Evolutionary conservation across 2,113 vertebrate genomes (phyloP).

Genomic region (Catharus bicknelli): DNA sequence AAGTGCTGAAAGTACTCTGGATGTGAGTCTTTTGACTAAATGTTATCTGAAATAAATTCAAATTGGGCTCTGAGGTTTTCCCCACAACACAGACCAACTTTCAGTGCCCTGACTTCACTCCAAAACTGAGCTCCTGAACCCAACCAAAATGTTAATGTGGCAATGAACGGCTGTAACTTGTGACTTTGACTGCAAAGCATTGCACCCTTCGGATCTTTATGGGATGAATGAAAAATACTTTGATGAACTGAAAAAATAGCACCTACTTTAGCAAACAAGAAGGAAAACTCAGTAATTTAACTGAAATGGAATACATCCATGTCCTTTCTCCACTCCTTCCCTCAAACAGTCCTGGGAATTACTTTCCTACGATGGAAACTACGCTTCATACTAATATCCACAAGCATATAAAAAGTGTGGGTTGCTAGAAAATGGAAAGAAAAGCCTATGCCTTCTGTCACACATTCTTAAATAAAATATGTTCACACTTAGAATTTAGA

Average conservation of each 20-base stretch:
- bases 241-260: neutral
- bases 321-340: neutral
- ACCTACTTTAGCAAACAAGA: neutral
- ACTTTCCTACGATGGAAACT: neutral
- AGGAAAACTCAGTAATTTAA: neutral
- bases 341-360: neutral
- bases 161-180: neutral
- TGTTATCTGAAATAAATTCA: neutral
- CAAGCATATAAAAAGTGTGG: neutral
- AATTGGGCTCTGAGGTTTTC: neutral
- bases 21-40: neutral
- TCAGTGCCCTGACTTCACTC: neutral
- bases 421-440: neutral
- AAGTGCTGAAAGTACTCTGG: neutral
- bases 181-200: rapidly evolving
- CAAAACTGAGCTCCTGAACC: neutral
- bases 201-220: neutral
- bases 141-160: rapidly evolving
- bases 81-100: too few relatives aligned
- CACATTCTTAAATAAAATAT: conserved; percentile 38
- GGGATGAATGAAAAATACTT: neutral
- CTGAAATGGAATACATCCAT: neutral
- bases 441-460: conserved; percentile 59
- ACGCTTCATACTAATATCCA: neutral
- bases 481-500: conserved; percentile 32